Evolutionary conservation across 37 sponge, comb jelly and placozoan genomes (phyloP).

Genomic region (Lycopodina hypogea): DNA sequence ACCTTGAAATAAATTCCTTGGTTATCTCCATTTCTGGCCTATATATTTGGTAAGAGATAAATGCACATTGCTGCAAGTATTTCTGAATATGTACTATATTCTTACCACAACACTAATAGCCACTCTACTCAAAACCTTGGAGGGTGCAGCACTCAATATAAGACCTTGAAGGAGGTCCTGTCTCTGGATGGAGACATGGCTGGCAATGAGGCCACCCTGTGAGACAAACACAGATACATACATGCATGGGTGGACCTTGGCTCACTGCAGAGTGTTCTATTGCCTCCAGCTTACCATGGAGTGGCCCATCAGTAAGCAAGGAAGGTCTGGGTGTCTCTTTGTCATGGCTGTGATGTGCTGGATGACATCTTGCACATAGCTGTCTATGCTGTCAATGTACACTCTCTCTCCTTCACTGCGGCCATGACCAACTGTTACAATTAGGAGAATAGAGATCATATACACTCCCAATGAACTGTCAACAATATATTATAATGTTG

Average conservation of each 20-base stretch:
- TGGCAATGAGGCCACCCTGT: not conserved
- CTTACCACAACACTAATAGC: too few species aligned
- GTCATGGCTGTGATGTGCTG: conserved; percentile 21
- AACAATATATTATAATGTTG: too few species aligned
- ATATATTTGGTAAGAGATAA: too few species aligned
- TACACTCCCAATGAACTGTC: too few species aligned
- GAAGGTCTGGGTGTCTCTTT: conserved; percentile 29
- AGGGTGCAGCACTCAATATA: conserved; percentile 2
- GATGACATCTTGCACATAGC: conserved; percentile 45
- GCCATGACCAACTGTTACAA: conserved; percentile 65
- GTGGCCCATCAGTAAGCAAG: conserved; percentile 66
- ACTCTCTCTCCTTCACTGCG: conserved; percentile 60
- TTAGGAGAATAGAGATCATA: too few species aligned
- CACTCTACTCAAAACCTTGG: too few species aligned
- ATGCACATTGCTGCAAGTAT: too few species aligned
- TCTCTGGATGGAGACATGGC: conserved; percentile 5
- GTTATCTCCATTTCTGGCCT: too few species aligned
- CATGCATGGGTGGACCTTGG: too few species aligned
- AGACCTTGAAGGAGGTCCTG: conserved; percentile 5
- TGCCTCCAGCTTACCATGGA: conserved; percentile 62
- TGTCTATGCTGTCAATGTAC: conserved; percentile 35
- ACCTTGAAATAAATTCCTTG: too few species aligned
- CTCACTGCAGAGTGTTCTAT: too few species aligned
- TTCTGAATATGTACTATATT: too few species aligned
- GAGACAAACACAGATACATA: not conserved